A percentile compares a stretch with the other conserved stretches of the same genome.
These are phyloP conservation scores for Mus minutoides DNA, from an alignment of 2,797 vertebrate species.

Conservation along the genomic window DNA sequence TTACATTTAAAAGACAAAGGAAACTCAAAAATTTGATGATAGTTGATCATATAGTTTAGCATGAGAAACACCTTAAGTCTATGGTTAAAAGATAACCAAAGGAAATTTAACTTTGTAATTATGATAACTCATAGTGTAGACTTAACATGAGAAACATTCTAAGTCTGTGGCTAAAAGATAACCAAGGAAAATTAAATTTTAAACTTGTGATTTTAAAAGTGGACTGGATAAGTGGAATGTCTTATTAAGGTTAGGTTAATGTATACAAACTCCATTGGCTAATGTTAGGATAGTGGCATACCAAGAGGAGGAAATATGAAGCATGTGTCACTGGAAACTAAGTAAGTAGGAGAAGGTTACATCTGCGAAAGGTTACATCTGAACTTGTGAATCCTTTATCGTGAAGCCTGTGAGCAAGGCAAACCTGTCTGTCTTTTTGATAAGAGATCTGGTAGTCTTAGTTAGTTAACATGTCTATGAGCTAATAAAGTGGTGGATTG, in stretches of 20 bases:
- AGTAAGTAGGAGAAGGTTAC: background rate
- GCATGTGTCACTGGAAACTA: background rate
- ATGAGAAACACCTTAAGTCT: background rate
- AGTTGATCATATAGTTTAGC: background rate
- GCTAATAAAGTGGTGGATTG: background rate
- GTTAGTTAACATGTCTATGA: background rate
- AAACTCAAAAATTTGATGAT: background rate
- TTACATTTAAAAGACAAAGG: background rate
- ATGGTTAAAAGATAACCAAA: background rate
- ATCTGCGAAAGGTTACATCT: background rate
- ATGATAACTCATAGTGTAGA: background rate
- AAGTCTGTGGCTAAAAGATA: background rate
- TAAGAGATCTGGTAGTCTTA: background rate
- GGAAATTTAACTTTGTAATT: background rate
- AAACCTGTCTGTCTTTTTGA: background rate
- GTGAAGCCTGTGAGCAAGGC: background rate
- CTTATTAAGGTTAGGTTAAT: background rate
- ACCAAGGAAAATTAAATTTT: background rate
- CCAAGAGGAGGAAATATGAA: background rate
- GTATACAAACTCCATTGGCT: background rate
- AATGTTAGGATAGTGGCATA: background rate
- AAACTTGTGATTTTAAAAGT: background rate
- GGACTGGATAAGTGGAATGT: background rate
- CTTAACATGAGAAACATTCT: background rate
- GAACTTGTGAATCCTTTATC: background rate